A percentile compares a stretch with the other conserved stretches of the same genome.
phyloP scores from a whole-genome alignment of 2,113 vertebrate species.

The Ifrita kowaldi region DNA sequence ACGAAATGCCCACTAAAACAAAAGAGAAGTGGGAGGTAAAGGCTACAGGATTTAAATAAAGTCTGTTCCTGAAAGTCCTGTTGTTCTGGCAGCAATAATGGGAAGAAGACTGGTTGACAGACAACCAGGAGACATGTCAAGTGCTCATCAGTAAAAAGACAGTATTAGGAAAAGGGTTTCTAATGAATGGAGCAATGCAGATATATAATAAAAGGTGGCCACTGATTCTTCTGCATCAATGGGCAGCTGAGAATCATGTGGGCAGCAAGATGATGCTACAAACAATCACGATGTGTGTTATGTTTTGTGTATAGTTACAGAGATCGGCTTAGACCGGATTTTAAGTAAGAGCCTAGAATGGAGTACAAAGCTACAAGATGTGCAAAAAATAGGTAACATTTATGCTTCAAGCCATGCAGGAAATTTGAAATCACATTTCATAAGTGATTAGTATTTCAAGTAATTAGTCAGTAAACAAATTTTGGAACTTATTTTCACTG shows the following conservation, averaged over 20 bases:
- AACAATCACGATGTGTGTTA: neutral
- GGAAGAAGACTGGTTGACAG: neutral
- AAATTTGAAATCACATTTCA: neutral
- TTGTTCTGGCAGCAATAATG: neutral
- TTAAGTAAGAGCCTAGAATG: neutral
- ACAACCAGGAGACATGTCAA: neutral
- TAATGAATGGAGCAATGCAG: neutral
- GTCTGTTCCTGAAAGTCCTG: neutral
- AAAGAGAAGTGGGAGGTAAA: conserved; percentile 47
- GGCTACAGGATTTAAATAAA: neutral
- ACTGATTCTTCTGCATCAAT: neutral
- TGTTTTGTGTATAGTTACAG: neutral
- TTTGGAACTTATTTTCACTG: neutral
- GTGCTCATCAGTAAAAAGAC: neutral
- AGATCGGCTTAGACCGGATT: neutral
- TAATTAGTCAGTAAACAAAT: neutral
- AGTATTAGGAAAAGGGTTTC: neutral
- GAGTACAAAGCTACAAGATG: neutral
- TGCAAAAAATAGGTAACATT: neutral
- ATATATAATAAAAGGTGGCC: neutral
- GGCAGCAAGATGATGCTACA: neutral
- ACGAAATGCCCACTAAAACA: conserved; percentile 48
- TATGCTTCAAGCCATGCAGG: neutral
- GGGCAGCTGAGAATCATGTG: neutral
- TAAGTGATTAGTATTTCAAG: neutral